Evolutionary conservation across 2,888 invertebrate species (phyloP), one percentile per base, ranked within the genome.

Genomic region (Nematopogon swammerdamellus): DNA sequence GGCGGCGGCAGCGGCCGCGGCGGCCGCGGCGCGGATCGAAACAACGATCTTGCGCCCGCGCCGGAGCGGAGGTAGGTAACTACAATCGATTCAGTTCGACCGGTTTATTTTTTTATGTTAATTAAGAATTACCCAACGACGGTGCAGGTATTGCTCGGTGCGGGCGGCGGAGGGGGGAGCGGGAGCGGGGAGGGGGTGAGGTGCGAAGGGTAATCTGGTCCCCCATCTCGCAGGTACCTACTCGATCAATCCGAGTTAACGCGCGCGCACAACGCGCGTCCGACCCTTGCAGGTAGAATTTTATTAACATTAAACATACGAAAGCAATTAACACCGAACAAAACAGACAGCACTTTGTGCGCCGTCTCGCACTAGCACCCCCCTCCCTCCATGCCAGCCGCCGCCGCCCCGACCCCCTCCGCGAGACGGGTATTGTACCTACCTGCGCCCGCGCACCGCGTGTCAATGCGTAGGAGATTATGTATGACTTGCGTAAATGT

Each of bases 281-380:
- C 60, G 59, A 61, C 61, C 64, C 46, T 14, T 44, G 55, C 62
- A 75, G 75, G 76, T 74, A 76, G 70, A 70, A 63, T 61, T 63
- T 60, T 63, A 68, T 67, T 67, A 70, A 64, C 68, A 73, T 70
- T 72, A 73, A 70, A 73, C 73, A 77, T 73, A 76, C 72, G 70
- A 72, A 70, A 70, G 72, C 77, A 76, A 77, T 77, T 79, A 76
- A 73, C 74, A 68, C 70, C 67, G 36, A 36, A 36, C 36, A 36
- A 36, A 36, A 36, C 36, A 36, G 36, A 36, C 6, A 14, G 36
- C 36, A 36, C 36, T 36, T 36, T 36, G 36, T 14, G 36, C 36
- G 36, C 6, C 8, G 11, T 4, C 25, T 25, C 5, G 5, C 25
- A n/a, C n/a, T 6, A 25, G 5, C 36, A 3, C 36, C 36, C 36